These are phyloP conservation scores for Neogobius melanostomus DNA, from an alignment of 2,113 vertebrate genomes.

Conservation along the genomic window DNA sequence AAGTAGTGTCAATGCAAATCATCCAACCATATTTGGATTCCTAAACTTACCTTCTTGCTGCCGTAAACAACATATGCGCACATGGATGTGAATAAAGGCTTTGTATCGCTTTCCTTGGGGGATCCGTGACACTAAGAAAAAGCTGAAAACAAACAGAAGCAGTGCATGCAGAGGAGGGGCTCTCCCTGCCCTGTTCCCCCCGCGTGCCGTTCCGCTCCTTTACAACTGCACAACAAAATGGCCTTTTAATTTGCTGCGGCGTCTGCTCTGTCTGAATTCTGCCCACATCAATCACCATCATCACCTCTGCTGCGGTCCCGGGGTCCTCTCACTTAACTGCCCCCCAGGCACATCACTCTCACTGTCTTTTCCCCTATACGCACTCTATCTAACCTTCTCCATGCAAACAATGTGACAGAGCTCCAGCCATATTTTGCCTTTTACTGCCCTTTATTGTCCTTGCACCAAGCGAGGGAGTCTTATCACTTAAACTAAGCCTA, in stretches of 20 bases:
- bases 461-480: background rate
- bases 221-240: conserved; percentile 80
- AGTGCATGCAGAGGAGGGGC: conserved; percentile 43
- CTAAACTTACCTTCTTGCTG: background rate
- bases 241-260: conserved; percentile 81
- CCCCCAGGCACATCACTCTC: conserved; percentile 58
- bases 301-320: conserved; percentile 67
- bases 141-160: conserved; percentile 67
- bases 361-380: conserved; percentile 29
- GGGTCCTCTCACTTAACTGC: conserved; percentile 67
- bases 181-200: conserved; percentile 34
- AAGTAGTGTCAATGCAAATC: background rate
- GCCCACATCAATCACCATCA: conserved; percentile 82
- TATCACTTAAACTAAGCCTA: background rate
- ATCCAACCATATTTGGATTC: background rate
- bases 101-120: conserved; percentile 70
- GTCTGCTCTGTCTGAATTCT: conserved; percentile 78
- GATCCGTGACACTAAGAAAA: conserved; percentile 71
- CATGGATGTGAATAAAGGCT: conserved; percentile 56
- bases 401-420: conserved; percentile 6
- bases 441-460: background rate
- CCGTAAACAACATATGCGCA: conserved; percentile 34
- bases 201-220: conserved; percentile 72
- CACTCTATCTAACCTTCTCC: conserved; percentile 15
- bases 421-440: conserved; percentile 26